A percentile compares a stretch with the other conserved stretches of the same genome.
Evolutionary conservation across 2,797 vertebrate species (phyloP).

Genomic region (Triplophysa yarkandensis): DNA sequence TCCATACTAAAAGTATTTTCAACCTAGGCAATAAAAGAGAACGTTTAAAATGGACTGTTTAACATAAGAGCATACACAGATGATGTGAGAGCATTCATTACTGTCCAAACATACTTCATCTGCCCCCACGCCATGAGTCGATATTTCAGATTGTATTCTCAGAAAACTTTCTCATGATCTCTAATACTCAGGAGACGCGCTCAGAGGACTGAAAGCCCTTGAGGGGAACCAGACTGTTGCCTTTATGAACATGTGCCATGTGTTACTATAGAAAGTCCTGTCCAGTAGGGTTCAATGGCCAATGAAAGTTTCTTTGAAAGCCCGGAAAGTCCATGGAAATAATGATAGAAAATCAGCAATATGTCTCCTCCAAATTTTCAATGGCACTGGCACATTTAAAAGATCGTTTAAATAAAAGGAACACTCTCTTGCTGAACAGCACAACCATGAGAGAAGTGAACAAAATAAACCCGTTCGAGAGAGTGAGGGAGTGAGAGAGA

Average conservation of each 20-base stretch:
- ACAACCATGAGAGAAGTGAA: slow-evolving; percentile 43
- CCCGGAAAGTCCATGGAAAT: not conserved
- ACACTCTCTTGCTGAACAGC: slow-evolving; percentile 56
- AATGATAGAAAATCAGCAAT: not conserved
- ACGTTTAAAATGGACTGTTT: not conserved
- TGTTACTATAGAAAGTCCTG: not conserved
- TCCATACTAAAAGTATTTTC: not conserved
- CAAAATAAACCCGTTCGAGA: slow-evolving; percentile 41
- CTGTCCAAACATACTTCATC: slow-evolving; percentile 17
- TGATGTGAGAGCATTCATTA: not conserved
- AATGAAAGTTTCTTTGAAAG: no score
- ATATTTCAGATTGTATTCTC: slow-evolving; percentile 73
- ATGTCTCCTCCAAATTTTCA: slow-evolving; percentile 14
- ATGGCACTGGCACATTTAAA: slow-evolving; percentile 13
- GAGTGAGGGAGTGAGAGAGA: slow-evolving; percentile 44
- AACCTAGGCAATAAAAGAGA: not conserved
- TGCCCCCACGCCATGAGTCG: slow-evolving; percentile 30
- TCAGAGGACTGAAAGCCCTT: slow-evolving; percentile 46
- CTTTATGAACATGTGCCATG: not conserved
- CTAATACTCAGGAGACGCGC: slow-evolving; percentile 64
- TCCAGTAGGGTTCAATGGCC: not conserved
- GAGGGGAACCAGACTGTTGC: slow-evolving; percentile 9
- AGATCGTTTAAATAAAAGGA: slow-evolving; percentile 61
- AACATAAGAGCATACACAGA: slow-evolving; percentile 12
- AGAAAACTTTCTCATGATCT: slow-evolving; percentile 81